These are phyloP conservation scores for Clarias gariepinus DNA, from an alignment of 2,113 vertebrate species.

Conservation along the genomic window DNA sequence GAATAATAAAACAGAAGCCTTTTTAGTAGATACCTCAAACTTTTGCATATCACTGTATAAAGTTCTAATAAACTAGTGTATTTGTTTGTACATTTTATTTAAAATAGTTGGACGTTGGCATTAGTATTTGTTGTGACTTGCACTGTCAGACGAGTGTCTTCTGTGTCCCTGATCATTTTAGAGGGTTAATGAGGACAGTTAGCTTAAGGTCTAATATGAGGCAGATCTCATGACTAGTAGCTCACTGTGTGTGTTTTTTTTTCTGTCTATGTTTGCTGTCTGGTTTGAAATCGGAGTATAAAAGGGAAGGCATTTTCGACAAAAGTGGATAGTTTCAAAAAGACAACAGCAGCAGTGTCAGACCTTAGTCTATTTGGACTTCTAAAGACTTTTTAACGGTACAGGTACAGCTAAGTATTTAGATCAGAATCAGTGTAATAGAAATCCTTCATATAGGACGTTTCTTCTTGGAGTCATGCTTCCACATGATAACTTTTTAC, in stretches of 20 bases:
- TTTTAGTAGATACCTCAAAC: background rate
- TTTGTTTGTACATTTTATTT: background rate
- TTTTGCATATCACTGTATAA: background rate
- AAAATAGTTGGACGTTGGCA: background rate
- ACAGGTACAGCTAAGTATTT: background rate
- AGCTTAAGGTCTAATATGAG: conserved; percentile 50
- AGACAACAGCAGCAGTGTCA: conserved; percentile 34
- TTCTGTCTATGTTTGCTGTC: conserved; percentile 54
- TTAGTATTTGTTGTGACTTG: background rate
- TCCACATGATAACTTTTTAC: background rate
- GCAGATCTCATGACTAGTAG: conserved; percentile 65
- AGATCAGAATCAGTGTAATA: background rate
- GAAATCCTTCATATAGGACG: background rate
- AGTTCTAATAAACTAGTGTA: background rate
- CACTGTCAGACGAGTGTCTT: background rate
- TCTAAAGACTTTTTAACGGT: background rate
- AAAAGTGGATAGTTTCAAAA: conserved; percentile 12
- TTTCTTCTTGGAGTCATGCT: conserved; percentile 4
- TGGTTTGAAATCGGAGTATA: conserved; percentile 54
- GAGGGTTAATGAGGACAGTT: conserved; percentile 23
- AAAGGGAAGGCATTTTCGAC: conserved; percentile 55
- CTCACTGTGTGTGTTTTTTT: conserved; percentile 25
- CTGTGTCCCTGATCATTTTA: conserved; percentile 8
- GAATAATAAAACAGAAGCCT: background rate
- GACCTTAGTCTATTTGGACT: background rate